These are phyloP conservation scores for Hemithea aestivaria DNA, from an alignment of 2,888 invertebrate genomes.

Conservation along the genomic window DNA sequence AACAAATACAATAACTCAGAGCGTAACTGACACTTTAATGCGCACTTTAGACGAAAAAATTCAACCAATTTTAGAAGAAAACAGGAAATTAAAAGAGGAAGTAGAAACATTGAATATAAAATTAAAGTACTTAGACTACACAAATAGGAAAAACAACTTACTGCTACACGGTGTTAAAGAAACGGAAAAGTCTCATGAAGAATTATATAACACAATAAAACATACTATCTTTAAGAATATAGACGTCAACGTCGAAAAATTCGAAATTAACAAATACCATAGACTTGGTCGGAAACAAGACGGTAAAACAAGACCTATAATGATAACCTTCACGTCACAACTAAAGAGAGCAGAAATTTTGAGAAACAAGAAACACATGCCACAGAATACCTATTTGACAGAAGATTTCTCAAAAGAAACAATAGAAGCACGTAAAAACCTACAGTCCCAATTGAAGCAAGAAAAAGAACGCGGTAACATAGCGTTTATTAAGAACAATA, in stretches of 20 bases:
- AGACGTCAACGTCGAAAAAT: constrained; percentile 4
- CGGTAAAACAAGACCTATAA: constrained; percentile 15
- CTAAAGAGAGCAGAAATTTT: constrained; percentile 13
- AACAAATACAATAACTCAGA: constrained; percentile 4
- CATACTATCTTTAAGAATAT: constrained; percentile 1
- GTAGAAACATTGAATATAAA: constrained; percentile 11
- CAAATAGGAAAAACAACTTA: constrained; percentile 14
- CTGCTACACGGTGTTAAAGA: constrained; percentile 17
- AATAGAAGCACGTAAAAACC: no score
- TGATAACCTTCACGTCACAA: constrained; percentile 11
- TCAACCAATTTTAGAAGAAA: constrained; percentile 14
- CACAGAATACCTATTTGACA: constrained; percentile 9
- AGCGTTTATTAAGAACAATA: no score
- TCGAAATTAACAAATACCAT: constrained; percentile 11
- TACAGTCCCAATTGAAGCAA: no score
- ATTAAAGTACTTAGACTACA: constrained; percentile 11
- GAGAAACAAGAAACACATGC: constrained; percentile 14
- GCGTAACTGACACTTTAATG: constrained; percentile 4
- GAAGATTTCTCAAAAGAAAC: constrained; percentile 20
- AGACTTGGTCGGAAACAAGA: constrained; percentile 12
- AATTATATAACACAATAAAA: constrained; percentile 2
- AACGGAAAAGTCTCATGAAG: constrained; percentile 8
- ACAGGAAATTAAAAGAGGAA: constrained; percentile 11
- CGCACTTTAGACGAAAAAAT: constrained; percentile 9
- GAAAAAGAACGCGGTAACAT: no score